Evolutionary conservation across 2,888 invertebrate species (phyloP).

Genomic region (Macrosoma leucophasiata): DNA sequence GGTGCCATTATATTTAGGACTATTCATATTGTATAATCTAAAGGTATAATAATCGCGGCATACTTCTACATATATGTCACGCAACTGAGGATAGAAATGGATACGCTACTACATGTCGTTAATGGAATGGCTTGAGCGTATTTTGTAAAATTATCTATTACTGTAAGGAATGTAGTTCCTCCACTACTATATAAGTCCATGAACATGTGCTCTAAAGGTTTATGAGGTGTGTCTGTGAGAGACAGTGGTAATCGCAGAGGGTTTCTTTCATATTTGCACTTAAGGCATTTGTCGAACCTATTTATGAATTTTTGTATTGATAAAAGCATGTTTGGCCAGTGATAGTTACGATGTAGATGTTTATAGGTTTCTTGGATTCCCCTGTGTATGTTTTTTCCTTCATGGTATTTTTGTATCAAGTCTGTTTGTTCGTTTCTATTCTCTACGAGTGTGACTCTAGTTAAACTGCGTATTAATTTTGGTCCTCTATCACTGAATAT

Average conservation of each 20-base stretch:
- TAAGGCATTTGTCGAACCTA: constrained; percentile 28
- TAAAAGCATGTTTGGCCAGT: constrained; percentile 2
- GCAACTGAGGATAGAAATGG: no score
- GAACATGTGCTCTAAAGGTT: constrained; percentile 28
- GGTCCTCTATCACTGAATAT: constrained; percentile 18
- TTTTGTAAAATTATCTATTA: constrained; percentile 18
- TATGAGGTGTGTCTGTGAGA: constrained; percentile 27
- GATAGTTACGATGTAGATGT: constrained; percentile 4
- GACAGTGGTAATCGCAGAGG: constrained; percentile 27
- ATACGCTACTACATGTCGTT: constrained; percentile 24
- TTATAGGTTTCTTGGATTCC: constrained; percentile 3
- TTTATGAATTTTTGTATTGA: constrained; percentile 24
- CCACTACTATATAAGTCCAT: constrained; percentile 25
- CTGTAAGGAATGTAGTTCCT: constrained; percentile 12
- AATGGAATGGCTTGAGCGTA: constrained; percentile 16
- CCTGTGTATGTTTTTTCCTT: background rate
- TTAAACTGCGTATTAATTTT: constrained; percentile 10
- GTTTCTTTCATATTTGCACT: constrained; percentile 30
- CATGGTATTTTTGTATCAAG: constrained; percentile 18
- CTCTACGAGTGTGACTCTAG: constrained; percentile 12
- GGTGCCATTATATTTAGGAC: background rate
- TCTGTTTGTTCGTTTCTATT: constrained; percentile 17
- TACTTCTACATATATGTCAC: constrained; percentile 18
- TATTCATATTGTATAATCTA: constrained; percentile 8
- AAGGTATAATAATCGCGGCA: constrained; percentile 21